Conservation (phyloP, 2,888 invertebrate genomes). For the Trachelus stipa region DNA sequence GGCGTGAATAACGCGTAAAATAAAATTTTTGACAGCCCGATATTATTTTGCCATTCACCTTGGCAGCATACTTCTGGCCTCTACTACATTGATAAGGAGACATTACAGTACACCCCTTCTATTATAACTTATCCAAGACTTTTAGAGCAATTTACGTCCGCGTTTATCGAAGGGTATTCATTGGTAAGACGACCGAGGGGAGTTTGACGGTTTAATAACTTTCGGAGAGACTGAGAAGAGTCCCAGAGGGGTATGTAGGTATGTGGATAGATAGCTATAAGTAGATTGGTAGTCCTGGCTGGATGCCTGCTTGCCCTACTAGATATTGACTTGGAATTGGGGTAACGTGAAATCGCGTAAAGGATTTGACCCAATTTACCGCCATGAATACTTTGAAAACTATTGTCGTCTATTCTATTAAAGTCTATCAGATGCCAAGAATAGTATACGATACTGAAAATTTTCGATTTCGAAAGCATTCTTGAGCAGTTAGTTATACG, state of each 20-base stretch:
- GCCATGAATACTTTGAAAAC: not conserved
- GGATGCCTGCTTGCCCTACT: not conserved
- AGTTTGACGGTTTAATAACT: not conserved
- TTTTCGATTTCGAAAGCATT: not conserved
- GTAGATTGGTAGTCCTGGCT: not conserved
- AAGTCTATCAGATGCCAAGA: not conserved
- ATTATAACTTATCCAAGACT: not conserved
- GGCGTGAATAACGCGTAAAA: not conserved
- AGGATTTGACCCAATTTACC: not conserved
- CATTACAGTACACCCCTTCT: not conserved
- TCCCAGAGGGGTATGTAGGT: not conserved
- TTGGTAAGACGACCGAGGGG: not conserved
- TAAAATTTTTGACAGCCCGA: not conserved
- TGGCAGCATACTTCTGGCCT: not conserved
- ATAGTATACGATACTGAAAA: not conserved
- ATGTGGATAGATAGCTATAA: not conserved
- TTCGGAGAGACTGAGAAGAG: not conserved
- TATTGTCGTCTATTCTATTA: not conserved
- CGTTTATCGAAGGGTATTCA: not conserved
- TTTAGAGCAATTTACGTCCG: not conserved
- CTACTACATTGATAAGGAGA: not conserved
- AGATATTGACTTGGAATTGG: not conserved
- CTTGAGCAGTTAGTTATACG: not conserved
- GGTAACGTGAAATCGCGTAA: not conserved
- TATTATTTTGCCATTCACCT: not conserved